Base-by-base conservation (phyloP, 1,140 invertebrate species). In the Pseudachorutes palmiensis region DNA sequence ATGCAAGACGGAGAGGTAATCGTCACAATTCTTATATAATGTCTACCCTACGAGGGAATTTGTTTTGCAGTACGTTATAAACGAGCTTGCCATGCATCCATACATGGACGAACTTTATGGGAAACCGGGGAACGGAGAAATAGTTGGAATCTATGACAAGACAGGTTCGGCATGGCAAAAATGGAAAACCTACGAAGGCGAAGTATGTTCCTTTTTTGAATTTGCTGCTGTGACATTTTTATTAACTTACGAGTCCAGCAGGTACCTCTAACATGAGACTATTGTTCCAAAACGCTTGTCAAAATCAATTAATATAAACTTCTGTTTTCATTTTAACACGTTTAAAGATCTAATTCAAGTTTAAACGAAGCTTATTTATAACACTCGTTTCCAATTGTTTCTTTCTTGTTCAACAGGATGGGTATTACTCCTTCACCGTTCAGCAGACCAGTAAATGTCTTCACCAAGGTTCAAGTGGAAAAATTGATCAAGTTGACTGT, bases 1-100 rank as follows among this genome's bases (percentile, higher is more conserved):
- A 61, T 61, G 59, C 14, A 61, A 14, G 59, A 61, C 30, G 59
- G 59, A 33, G 59, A 61, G 59, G 59, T 61, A 61, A 45, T 19
- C 19, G 19, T 19, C 36, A 9, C 19, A 45, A 45, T 45, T 30
- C 9, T 61, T 29, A 61, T 33, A 26, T 5, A 29, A 61, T 14
- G 16, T 61, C 9, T 22, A 26, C 29, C 9, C 12, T 61, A 22
- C 12, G 30, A 14, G 9, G 19, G 29, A 30, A 61, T 61, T 29
- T 61, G 30, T 16, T 14, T 61, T 61, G 59, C 59, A 61, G 59
- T 29, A 61, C 30, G 59, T 61, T 9, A 61, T 61, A 26, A 61
- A 30, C 29, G 59, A 61, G 29, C 9, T 30, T 9, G 59, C 59
- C 28, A 61, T 26, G 59, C 30, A 29, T 29, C 16, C 16, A 3